phyloP scores from a whole-genome alignment of 2,888 invertebrate species.

The Tholera decimalis region DNA sequence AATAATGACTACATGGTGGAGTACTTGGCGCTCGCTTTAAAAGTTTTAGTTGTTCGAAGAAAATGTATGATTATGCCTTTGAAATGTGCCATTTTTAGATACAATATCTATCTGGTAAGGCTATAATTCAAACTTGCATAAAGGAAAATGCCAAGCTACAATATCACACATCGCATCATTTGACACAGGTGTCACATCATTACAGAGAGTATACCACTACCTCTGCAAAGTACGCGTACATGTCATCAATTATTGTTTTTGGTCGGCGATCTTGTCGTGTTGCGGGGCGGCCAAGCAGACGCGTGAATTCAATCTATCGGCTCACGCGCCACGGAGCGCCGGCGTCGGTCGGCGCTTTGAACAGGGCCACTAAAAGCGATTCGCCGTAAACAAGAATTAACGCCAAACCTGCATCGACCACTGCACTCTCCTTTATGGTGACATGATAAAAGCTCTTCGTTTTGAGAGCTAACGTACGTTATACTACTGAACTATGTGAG shows the following conservation, averaged over 20 bases:
- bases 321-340: slow-evolving; percentile 70
- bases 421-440: slow-evolving; percentile 88
- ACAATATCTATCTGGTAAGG: no score
- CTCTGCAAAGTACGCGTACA: neutral
- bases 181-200: neutral
- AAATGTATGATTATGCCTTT: no score
- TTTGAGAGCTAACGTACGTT: slow-evolving; percentile 76
- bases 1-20: no score
- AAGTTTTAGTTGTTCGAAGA: no score
- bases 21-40: no score
- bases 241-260: slow-evolving; percentile 45
- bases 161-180: neutral
- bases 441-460: slow-evolving; percentile 84
- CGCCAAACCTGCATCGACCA: slow-evolving; percentile 87
- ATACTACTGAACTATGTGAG: slow-evolving; percentile 51
- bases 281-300: slow-evolving; percentile 44
- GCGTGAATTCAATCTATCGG: slow-evolving; percentile 74
- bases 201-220: no score
- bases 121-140: no score
- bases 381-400: slow-evolving; percentile 90
- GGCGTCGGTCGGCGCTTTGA: slow-evolving; percentile 70
- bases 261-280: slow-evolving; percentile 41
- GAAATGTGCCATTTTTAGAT: no score
- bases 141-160: neutral
- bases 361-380: slow-evolving; percentile 88